phyloP scores from a whole-genome alignment of 2,888 invertebrate genomes.

The Parapristionchus giblindavisi region DNA sequence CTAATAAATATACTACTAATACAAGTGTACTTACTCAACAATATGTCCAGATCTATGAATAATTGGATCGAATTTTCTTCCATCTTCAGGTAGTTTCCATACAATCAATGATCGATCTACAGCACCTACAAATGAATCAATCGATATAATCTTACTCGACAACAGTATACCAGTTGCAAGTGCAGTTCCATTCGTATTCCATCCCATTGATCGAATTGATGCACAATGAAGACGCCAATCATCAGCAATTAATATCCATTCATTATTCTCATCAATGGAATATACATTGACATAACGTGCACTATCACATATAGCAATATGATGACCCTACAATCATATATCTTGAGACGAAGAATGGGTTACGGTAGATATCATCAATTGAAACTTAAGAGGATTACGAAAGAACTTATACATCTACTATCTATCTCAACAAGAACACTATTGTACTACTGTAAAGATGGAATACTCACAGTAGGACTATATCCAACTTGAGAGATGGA shows the following conservation, averaged over 20 bases:
- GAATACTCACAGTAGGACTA: conserved; percentile 4
- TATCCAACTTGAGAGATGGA: neutral
- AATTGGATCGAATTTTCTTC: conserved; percentile 23
- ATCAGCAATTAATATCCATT: conserved; percentile 11
- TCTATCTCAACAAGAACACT: no score
- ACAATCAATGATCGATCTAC: conserved; percentile 22
- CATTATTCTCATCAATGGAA: neutral
- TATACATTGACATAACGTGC: conserved; percentile 28
- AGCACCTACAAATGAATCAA: neutral
- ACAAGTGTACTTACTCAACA: conserved; percentile 21
- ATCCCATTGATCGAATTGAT: conserved; percentile 14
- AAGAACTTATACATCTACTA: no score
- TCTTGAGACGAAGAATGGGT: neutral
- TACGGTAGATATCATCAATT: neutral
- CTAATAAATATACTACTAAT: no score
- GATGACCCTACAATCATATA: neutral
- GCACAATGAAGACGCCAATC: conserved; percentile 32
- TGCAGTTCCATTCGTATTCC: conserved; percentile 19
- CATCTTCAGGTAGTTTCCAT: conserved; percentile 15
- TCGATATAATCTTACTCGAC: no score
- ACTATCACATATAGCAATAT: conserved; percentile 3
- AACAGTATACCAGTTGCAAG: conserved; percentile 26
- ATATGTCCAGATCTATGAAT: conserved; percentile 13
- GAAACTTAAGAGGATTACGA: no score
- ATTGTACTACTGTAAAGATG: no score